Conservation (phyloP, 92 coral and sea anemone species). For the Umimayanthus chanpuru region DNA sequence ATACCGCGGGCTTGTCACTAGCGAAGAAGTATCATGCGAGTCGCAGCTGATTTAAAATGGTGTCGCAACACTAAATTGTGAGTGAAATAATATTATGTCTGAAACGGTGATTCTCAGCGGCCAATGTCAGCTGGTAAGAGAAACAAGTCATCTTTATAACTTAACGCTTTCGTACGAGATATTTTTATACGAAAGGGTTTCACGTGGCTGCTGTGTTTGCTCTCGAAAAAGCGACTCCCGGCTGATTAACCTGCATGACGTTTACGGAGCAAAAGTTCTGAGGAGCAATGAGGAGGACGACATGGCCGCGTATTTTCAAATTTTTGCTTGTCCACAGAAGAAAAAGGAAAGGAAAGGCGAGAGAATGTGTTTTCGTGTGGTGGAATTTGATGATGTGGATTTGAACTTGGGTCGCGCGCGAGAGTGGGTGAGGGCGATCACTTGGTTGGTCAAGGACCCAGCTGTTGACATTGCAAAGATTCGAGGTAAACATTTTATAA, state of each 20-base stretch:
- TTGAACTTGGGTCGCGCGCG: constrained; percentile 65
- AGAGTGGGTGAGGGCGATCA: constrained; percentile 81
- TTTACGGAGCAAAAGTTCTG: constrained; percentile 79
- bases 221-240: not conserved
- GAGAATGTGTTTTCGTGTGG: constrained; percentile 67
- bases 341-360: constrained; percentile 47
- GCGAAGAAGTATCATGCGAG: not conserved
- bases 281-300: constrained; percentile 54
- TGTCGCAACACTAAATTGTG: not conserved
- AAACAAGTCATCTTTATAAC: constrained; percentile 9
- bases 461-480: constrained; percentile 36
- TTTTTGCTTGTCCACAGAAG: constrained; percentile 70
- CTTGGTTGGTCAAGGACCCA: constrained; percentile 76
- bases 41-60: constrained; percentile 24
- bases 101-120: constrained; percentile 64
- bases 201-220: constrained; percentile 11
- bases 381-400: constrained; percentile 55
- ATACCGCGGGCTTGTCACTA: constrained; percentile 19
- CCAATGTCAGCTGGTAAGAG: constrained; percentile 62
- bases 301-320: constrained; percentile 67
- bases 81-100: constrained; percentile 1
- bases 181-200: constrained; percentile 17
- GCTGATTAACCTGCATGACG: constrained; percentile 50
- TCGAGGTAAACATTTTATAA: constrained; percentile 66
- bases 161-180: constrained; percentile 31